Evolutionary conservation across 2,797 vertebrate species (phyloP).

Genomic region (Melopsittacus undulatus): DNA sequence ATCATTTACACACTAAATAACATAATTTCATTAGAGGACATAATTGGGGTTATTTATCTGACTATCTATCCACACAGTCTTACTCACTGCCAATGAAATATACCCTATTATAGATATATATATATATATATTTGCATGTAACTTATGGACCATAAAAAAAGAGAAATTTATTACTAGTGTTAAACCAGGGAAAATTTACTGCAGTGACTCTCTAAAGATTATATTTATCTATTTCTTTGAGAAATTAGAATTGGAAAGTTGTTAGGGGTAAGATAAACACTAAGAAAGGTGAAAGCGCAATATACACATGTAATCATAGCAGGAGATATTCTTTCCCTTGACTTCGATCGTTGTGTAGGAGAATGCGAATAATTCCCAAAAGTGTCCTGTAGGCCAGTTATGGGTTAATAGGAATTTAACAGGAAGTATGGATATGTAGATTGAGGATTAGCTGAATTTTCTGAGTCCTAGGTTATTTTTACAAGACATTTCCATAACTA

Average conservation of each 20-base stretch:
- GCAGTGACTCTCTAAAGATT: neutral
- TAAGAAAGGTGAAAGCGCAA: neutral
- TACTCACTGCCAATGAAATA: neutral
- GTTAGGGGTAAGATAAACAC: neutral
- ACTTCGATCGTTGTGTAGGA: neutral
- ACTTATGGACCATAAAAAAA: neutral
- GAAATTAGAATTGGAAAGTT: neutral
- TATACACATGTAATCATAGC: neutral
- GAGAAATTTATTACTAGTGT: neutral
- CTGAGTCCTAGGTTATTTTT: neutral
- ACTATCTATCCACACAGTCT: neutral
- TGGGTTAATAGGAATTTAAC: neutral
- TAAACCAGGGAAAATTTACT: neutral
- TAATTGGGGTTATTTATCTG: neutral
- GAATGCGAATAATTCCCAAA: neutral
- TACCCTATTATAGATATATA: neutral
- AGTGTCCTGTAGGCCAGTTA: neutral
- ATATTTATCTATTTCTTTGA: neutral
- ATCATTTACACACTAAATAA: neutral
- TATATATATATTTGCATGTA: rapidly evolving
- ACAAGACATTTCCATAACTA: neutral
- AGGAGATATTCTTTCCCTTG: neutral
- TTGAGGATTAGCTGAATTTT: neutral
- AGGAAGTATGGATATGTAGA: neutral
- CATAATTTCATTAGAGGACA: neutral